Evolutionary conservation across 2,113 vertebrate genomes (phyloP).

Genomic region (Pristiophorus japonicus): DNA sequence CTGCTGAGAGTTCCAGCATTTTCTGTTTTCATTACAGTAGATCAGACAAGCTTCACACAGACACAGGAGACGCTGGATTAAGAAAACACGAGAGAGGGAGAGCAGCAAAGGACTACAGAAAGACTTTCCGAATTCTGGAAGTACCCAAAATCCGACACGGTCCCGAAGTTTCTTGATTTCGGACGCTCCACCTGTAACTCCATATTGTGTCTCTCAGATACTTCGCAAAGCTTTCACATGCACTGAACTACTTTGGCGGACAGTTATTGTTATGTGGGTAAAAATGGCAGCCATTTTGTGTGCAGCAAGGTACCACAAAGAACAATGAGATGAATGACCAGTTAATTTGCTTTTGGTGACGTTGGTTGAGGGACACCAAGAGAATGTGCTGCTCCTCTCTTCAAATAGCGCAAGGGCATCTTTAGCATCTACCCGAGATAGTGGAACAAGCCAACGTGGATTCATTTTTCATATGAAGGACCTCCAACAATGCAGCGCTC

Average conservation of each 20-base stretch:
- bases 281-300: background rate
- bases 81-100: no score
- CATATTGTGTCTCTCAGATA: no score
- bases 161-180: no score
- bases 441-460: background rate
- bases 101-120: no score
- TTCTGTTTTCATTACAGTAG: no score
- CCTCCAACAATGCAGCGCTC: background rate
- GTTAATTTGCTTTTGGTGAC: background rate
- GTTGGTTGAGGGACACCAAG: background rate
- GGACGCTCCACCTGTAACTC: no score
- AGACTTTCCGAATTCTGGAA: no score
- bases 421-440: background rate
- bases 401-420: background rate
- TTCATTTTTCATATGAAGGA: background rate
- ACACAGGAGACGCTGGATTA: no score
- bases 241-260: background rate
- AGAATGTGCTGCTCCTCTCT: background rate
- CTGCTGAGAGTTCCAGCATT: no score
- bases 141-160: no score
- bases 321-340: background rate
- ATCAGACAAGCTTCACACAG: no score
- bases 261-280: background rate
- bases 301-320: background rate
- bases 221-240: background rate